Base-by-base conservation (phyloP, 1,140 invertebrate species). In the Coelopa frigida region DNA sequence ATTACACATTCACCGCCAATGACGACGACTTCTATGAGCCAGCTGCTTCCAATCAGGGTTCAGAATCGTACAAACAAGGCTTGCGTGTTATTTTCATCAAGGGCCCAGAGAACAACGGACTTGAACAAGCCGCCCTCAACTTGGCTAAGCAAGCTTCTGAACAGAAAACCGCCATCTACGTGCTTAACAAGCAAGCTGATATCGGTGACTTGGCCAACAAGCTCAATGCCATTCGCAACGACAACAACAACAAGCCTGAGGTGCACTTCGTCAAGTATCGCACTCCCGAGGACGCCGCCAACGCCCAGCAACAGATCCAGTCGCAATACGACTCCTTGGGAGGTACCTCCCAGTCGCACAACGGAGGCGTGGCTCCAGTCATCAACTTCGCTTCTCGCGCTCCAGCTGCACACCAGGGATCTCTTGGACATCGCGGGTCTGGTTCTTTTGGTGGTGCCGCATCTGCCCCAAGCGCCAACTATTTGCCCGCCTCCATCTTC, bases 211-310 rank as follows among this genome's bases (percentile, higher is more conserved):
- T 66, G 47, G 56, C 59, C 43, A 50, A 47, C 41, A 61, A 66
- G 35, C 26, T 66, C 31, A 62, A 62, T 24, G 27, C 46, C 33
- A 51, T 66, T 14, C 53, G 54, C 27, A 53, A 40, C 40, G 53
- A 53, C 39, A 53, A 42, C 50, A 57, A 53, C 51, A 52, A 53
- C 40, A 55, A 53, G 22, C 62, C 62, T 6, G 62, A 66, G 50
- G 62, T 66, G 3, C 62, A 65, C 49, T 66, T 65, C 37, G 58
- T 66, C 52, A 66, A 66, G 49, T 66, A 66, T 53, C 56, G 62
- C 32, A 65, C 62, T 5, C 59, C 54, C 5, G 58, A 66, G 51
- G 63, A 67, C 48, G 63, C 63, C 14, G 53, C 44, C 36, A 54
- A 61, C 5, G 63, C 63, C 3, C 63, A 67, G 43, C 52, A 27